Evolutionary conservation across 1,140 invertebrate species (phyloP), one percentile per base, ranked within the genome.

Genomic region (Ylistrum balloti): DNA sequence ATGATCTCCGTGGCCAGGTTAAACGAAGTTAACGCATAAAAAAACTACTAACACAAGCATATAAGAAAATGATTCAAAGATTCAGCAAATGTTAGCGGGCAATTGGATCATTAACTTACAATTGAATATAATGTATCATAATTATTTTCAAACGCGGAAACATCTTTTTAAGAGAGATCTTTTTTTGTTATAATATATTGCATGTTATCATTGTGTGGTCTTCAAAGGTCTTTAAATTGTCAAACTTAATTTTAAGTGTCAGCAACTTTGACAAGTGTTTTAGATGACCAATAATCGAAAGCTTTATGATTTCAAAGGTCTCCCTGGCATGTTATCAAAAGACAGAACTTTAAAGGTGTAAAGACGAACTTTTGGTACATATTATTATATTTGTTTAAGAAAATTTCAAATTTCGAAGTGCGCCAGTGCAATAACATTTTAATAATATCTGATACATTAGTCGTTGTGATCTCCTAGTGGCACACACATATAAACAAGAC

Each of bases 161-260:
- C 56, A 74, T 1, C 5, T 74, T 74, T 74, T 74, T n/a, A 28
- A 9, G 1, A 28, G 56, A 74, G 3, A 28, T 74, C 56, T 74
- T 74, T n/a, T n/a, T 74, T 74, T 74, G 56, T 7, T n/a, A 38
- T 38, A 38, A 38, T 38, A 38, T 13, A 38, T 38, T 74, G 56
- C 56, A 28, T 74, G 22, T 74, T 74, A 74, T 74, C 56, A 74
- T 74, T 74, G 56, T 74, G 56, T 74, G 56, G 56, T 74, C 56
- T 74, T 74, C 56, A 74, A 74, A 74, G 56, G 28, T 74, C 11
- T 74, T 28, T 28, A 74, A 28, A n/a, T 74, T 74, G 22, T 74
- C 56, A 74, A 28, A 74, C 28, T n/a, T 74, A 28, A 74, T 74
- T 74, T 74, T 74, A 74, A 74, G 56, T 74, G 56, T 74, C 56